Percentiles rank a stretch among this genome's conserved stretches.
Conservation (phyloP, 2,797 vertebrate genomes). For the Brachyrhaphis roseni region DNA sequence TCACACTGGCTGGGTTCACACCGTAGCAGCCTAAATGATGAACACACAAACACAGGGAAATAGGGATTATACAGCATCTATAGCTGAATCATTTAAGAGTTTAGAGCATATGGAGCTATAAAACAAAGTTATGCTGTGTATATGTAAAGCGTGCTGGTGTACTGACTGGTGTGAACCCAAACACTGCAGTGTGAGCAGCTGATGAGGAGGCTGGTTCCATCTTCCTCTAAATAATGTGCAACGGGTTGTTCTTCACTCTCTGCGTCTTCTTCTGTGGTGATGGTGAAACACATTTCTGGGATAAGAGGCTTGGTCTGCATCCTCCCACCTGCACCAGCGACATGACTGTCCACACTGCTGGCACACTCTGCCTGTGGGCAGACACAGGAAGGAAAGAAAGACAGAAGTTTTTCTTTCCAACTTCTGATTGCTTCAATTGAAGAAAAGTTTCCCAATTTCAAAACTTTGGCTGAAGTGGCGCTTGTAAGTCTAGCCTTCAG, state of each 20-base stretch:
- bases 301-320: conserved; percentile 90
- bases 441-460: no score
- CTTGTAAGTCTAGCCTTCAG: no score
- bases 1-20: conserved; percentile 85
- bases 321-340: conserved; percentile 65
- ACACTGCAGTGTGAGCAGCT: conserved; percentile 92
- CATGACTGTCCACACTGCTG: conserved; percentile 69
- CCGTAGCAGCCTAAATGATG: conserved; percentile 90
- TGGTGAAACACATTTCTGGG: conserved; percentile 95
- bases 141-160: neutral
- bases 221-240: conserved; percentile 88
- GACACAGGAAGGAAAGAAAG: conserved; percentile 6
- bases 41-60: conserved; percentile 3
- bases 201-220: conserved; percentile 92
- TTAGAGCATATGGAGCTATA: neutral
- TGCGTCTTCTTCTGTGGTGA: conserved; percentile 86
- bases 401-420: no score
- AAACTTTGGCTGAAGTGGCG: no score
- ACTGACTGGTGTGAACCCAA: conserved; percentile 95
- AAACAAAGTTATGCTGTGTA: neutral
- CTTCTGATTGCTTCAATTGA: no score
- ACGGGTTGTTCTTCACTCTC: conserved; percentile 84
- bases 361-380: conserved; percentile 83
- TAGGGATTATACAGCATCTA: neutral
- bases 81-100: neutral